Evolutionary conservation across 2,888 invertebrate genomes (phyloP).

Genomic region (Keiferia lycopersicella): DNA sequence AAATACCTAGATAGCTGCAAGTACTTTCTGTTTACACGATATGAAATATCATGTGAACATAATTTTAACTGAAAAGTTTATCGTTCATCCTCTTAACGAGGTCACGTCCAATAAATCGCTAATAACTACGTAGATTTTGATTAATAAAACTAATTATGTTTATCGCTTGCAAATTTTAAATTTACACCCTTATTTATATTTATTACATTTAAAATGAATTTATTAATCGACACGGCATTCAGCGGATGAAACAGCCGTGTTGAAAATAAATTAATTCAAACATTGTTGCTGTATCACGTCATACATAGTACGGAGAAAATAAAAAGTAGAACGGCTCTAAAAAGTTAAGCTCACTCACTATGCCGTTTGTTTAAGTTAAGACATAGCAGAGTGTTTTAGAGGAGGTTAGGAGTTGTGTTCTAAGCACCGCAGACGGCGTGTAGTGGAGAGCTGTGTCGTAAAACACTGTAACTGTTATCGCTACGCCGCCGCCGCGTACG

Average conservation of each 20-base stretch:
- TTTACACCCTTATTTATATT: slow-evolving; percentile 52
- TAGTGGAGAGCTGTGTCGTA: slow-evolving; percentile 47
- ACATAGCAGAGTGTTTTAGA: slow-evolving; percentile 11
- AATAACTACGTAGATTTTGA: slow-evolving; percentile 63
- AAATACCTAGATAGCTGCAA: neutral
- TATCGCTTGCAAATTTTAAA: slow-evolving; percentile 60
- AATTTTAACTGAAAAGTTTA: slow-evolving; percentile 64
- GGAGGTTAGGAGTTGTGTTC: neutral
- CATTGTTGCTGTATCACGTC: neutral
- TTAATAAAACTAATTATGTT: slow-evolving; percentile 68
- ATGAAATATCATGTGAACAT: slow-evolving; percentile 51
- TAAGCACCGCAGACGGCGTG: slow-evolving; percentile 25
- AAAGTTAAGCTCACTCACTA: slow-evolving; percentile 6
- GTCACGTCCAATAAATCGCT: slow-evolving; percentile 66
- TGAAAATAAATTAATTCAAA: neutral
- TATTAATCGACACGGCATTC: slow-evolving; percentile 40
- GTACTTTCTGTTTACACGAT: slow-evolving; percentile 48
- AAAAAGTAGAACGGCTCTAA: neutral
- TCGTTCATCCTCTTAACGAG: slow-evolving; percentile 68
- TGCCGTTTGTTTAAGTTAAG: neutral
- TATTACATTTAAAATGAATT: slow-evolving; percentile 52
- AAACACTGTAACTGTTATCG: slow-evolving; percentile 65
- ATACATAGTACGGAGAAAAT: neutral
- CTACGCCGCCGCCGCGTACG: neutral
- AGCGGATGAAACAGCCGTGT: slow-evolving; percentile 27